Evolutionary conservation across 1,140 invertebrate genomes (phyloP).

Genomic region (Euglossa dilemma): DNA sequence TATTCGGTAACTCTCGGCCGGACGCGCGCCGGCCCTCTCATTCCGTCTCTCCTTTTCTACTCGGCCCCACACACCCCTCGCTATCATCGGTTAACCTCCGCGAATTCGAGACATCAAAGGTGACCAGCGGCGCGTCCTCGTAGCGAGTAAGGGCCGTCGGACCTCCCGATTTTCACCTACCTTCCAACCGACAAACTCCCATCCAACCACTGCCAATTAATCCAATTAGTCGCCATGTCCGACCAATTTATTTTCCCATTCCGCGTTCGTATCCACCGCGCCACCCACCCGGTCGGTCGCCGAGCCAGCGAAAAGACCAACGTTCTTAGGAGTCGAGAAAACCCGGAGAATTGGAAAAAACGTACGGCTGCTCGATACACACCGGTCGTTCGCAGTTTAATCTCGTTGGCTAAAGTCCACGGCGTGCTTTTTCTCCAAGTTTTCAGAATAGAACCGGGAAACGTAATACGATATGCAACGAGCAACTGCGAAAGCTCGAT

Average conservation of each 20-base stretch:
- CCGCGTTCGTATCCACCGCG: too few relatives aligned
- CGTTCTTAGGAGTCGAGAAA: not conserved
- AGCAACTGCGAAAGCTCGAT: conserved; percentile 55
- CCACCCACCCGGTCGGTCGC: too few relatives aligned
- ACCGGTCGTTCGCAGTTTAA: conserved; percentile 1
- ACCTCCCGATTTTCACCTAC: too few relatives aligned
- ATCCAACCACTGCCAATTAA: not conserved
- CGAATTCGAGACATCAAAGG: not conserved
- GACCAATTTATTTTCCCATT: conserved; percentile 6
- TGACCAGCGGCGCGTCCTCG: too few relatives aligned
- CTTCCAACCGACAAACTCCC: not conserved
- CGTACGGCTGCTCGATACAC: conserved; percentile 18
- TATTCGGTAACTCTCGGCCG: conserved; percentile 55
- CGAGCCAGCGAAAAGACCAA: not conserved
- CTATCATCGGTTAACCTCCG: not conserved
- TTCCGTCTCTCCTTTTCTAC: conserved; percentile 65
- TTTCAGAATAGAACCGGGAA: not conserved
- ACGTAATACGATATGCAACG: conserved; percentile 29
- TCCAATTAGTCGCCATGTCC: not conserved
- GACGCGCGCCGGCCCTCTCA: conserved; percentile 53
- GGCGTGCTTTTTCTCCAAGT: not conserved
- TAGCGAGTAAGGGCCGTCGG: too few relatives aligned
- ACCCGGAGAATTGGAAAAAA: not conserved
- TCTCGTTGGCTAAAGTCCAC: not conserved
- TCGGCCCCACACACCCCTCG: not conserved